Evolutionary conservation across 2,888 invertebrate species (phyloP).

Genomic region (Chaetoderma sp.): DNA sequence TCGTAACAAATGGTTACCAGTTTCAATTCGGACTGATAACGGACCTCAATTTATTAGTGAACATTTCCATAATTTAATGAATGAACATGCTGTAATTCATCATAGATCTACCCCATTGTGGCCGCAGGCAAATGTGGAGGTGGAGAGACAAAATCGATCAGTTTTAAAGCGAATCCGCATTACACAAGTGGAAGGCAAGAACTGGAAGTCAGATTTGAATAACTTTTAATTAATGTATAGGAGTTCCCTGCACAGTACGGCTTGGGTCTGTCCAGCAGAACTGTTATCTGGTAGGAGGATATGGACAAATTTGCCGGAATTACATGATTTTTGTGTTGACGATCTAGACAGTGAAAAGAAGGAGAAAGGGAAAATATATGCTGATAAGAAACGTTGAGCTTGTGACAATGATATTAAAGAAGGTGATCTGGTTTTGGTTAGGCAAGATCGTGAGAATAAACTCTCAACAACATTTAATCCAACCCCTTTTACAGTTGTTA

Average conservation of each 20-base stretch:
- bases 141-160: slow-evolving; percentile 14
- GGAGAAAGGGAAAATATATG: neutral
- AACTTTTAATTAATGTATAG: slow-evolving; percentile 22
- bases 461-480: slow-evolving; percentile 18
- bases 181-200: no score
- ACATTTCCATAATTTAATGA: slow-evolving; percentile 12
- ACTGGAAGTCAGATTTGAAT: slow-evolving; percentile 15
- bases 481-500: slow-evolving; percentile 7
- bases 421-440: slow-evolving; percentile 20
- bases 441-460: slow-evolving; percentile 11
- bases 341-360: neutral
- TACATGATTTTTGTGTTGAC: neutral
- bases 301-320: slow-evolving; percentile 10
- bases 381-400: neutral
- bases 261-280: slow-evolving; percentile 24
- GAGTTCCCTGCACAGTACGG: slow-evolving; percentile 6
- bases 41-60: slow-evolving; percentile 15
- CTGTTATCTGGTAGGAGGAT: slow-evolving; percentile 30
- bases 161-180: slow-evolving; percentile 18
- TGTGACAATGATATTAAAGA: neutral
- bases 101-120: slow-evolving; percentile 3
- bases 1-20: neutral
- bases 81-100: slow-evolving; percentile 16
- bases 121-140: neutral
- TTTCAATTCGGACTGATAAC: neutral